Percentiles rank a stretch among this genome's conserved stretches.
phyloP scores from a whole-genome alignment of 1,140 invertebrate species.

The Penaeus vannamei region DNA sequence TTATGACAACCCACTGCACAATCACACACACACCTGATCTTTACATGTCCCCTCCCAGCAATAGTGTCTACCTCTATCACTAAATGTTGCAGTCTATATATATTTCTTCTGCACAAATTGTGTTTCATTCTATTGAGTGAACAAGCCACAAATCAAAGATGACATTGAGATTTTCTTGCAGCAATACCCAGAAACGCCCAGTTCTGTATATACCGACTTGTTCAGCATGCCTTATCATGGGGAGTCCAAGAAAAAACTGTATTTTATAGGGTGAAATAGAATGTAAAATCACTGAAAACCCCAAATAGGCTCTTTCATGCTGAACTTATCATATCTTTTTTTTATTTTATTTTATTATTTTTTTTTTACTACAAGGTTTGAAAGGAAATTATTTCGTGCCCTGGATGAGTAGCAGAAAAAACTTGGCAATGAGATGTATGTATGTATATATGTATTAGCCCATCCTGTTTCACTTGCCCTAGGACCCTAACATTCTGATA shows the following conservation, averaged over 20 bases:
- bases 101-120: constrained; percentile 60
- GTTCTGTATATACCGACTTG: constrained; percentile 43
- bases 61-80: constrained; percentile 54
- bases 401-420: constrained; percentile 41
- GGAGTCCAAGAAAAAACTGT: constrained; percentile 14
- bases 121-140: constrained; percentile 64
- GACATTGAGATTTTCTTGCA: constrained; percentile 47
- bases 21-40: constrained; percentile 51
- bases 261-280: constrained; percentile 23
- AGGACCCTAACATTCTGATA: constrained; percentile 25
- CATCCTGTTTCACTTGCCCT: constrained; percentile 48
- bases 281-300: constrained; percentile 38
- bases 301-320: constrained; percentile 17
- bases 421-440: constrained; percentile 34
- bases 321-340: constrained; percentile 8
- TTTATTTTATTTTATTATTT: too few species aligned
- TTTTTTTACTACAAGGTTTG: constrained; percentile 41
- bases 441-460: constrained; percentile 23
- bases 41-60: constrained; percentile 38
- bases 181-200: constrained; percentile 57
- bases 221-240: constrained; percentile 31
- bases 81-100: constrained; percentile 57
- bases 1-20: constrained; percentile 39
- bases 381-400: constrained; percentile 46
- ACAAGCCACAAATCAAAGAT: constrained; percentile 52